A percentile compares a stretch with the other conserved stretches of the same genome.
phyloP scores from a whole-genome alignment of 1,140 invertebrate species.

The Diachasma alloeum region DNA sequence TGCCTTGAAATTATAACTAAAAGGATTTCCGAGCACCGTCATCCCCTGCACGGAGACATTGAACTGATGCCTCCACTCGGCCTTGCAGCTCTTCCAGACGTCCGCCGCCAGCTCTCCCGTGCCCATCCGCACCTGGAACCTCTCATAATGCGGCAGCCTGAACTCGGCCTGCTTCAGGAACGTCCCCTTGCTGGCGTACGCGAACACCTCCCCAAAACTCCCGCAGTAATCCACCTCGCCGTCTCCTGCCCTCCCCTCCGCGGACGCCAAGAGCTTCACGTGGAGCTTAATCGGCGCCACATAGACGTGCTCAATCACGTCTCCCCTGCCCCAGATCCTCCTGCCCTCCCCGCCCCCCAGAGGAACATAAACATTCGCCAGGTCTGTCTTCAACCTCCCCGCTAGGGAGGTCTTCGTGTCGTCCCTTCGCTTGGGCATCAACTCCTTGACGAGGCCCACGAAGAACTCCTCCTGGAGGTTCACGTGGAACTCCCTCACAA shows the following conservation, averaged over 20 bases:
- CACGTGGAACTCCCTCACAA: constrained; percentile 77
- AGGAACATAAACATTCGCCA: constrained; percentile 46
- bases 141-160: constrained; percentile 81
- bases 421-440: constrained; percentile 41
- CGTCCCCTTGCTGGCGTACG: constrained; percentile 48
- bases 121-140: constrained; percentile 72
- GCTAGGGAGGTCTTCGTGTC: constrained; percentile 53
- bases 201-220: constrained; percentile 48
- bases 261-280: constrained; percentile 70
- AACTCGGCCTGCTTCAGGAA: constrained; percentile 67
- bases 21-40: constrained; percentile 92
- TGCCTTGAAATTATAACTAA: constrained; percentile 66
- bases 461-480: constrained; percentile 80
- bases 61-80: constrained; percentile 86
- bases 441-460: constrained; percentile 45
- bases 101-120: constrained; percentile 68
- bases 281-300: constrained; percentile 74
- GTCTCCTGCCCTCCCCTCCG: constrained; percentile 42
- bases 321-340: constrained; percentile 36
- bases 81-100: constrained; percentile 76
- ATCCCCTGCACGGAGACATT: constrained; percentile 88
- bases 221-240: constrained; percentile 40
- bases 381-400: constrained; percentile 48
- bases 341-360: constrained; percentile 19
- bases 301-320: constrained; percentile 73